phyloP scores from a whole-genome alignment of 2,888 invertebrate species.

The Adelphocoris suturalis region DNA sequence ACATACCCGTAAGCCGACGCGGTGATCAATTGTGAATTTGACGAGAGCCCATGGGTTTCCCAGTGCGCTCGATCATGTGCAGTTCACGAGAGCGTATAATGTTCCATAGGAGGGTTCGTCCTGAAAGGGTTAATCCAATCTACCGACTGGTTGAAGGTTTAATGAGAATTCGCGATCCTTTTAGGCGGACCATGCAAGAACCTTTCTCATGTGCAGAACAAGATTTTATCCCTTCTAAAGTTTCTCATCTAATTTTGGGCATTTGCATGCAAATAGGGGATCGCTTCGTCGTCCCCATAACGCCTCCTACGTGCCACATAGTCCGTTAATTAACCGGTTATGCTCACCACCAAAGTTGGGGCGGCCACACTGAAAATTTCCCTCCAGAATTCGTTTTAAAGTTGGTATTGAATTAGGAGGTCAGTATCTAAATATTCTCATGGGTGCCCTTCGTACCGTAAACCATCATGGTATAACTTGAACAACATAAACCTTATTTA shows the following conservation, averaged over 20 bases:
- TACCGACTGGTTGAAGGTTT: constrained; percentile 44
- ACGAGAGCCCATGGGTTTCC: background rate
- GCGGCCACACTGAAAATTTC: background rate
- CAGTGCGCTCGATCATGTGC: constrained; percentile 9
- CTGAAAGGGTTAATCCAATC: constrained; percentile 52
- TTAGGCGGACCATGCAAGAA: constrained; percentile 36
- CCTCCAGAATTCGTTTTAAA: constrained; percentile 8
- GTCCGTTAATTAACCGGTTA: constrained; percentile 40
- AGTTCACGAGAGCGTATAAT: constrained; percentile 50
- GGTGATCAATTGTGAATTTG: background rate
- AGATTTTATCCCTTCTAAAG: constrained; percentile 38
- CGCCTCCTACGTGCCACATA: background rate
- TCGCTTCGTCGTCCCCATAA: constrained; percentile 19
- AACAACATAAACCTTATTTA: too few species aligned
- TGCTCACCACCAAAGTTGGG: background rate
- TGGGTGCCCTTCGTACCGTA: too few species aligned
- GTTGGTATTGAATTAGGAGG: constrained; percentile 7
- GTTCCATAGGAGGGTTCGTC: background rate
- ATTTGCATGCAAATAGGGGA: constrained; percentile 60
- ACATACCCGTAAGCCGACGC: background rate
- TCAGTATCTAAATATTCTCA: background rate
- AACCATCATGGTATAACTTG: too few species aligned
- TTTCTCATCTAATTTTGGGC: constrained; percentile 57
- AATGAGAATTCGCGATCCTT: constrained; percentile 48
- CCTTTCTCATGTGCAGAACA: constrained; percentile 35